Conservation (phyloP, 2,888 invertebrate genomes). For the Cheilosia pagana region DNA sequence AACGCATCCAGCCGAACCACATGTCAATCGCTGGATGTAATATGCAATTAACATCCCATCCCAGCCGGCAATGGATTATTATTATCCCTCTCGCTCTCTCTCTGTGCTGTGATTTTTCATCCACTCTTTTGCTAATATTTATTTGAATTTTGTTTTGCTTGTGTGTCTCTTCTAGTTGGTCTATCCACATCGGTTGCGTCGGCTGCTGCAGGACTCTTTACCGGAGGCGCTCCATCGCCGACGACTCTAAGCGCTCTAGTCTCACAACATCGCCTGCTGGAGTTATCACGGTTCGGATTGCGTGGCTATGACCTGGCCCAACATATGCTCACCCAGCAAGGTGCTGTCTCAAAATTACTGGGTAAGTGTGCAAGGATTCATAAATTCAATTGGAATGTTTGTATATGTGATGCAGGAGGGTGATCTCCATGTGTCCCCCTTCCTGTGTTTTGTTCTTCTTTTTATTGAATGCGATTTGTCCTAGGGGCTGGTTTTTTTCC, state of each 20-base stretch:
- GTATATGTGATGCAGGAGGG: not conserved
- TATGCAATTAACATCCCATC: slow-evolving; percentile 71
- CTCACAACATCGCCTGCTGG: slow-evolving; percentile 91
- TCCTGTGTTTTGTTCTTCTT: not conserved
- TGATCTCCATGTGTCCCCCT: slow-evolving; percentile 10
- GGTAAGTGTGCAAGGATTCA: slow-evolving; percentile 86
- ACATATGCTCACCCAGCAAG: slow-evolving; percentile 95
- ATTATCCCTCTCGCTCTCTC: slow-evolving; percentile 32
- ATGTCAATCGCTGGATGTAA: slow-evolving; percentile 68
- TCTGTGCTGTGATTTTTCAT: slow-evolving; percentile 77
- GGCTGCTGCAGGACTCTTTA: slow-evolving; percentile 80
- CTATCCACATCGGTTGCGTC: slow-evolving; percentile 78
- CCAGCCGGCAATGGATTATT: slow-evolving; percentile 55
- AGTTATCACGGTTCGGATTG: slow-evolving; percentile 91
- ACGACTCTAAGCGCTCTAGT: slow-evolving; percentile 89
- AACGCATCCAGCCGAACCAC: slow-evolving; percentile 64
- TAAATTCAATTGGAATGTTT: slow-evolving; percentile 58
- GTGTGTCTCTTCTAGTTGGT: slow-evolving; percentile 76
- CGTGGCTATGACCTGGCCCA: slow-evolving; percentile 95
- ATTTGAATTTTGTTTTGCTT: slow-evolving; percentile 50
- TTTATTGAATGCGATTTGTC: slow-evolving; percentile 39
- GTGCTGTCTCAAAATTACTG: slow-evolving; percentile 94
- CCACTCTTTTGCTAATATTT: slow-evolving; percentile 51
- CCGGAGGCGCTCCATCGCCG: slow-evolving; percentile 83
- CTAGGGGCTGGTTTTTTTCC: slow-evolving; percentile 36